Base-by-base conservation (phyloP, 2,797 vertebrate species). In the Dendrocincla fuliginosa region DNA sequence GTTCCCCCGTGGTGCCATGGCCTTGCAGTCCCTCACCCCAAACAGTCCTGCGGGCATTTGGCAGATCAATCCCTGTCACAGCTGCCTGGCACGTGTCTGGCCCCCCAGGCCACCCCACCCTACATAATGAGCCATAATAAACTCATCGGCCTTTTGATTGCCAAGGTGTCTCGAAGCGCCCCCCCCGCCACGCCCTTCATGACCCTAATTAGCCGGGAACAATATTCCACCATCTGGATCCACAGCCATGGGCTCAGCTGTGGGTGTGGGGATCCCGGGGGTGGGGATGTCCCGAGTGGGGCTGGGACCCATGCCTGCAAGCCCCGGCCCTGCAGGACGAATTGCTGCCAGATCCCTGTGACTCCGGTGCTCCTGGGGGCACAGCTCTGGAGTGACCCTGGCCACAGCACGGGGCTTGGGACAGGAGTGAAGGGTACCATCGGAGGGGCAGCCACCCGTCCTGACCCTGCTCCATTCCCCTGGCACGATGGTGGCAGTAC, bases 201-300 rank as follows among this genome's bases (percentile, higher is more conserved):
- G 10, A 57, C 75, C 60, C 60, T 91, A 78, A 89, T 94, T 86
- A 94, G 67, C 67, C 37, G 4, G 46, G 71, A 86, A 46, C 71
- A 23, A 64, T 78, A n/a, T 79, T 57, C 35, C 79, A 9, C 88
- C 92, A 87, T 90, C 89, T 90, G 89, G 82, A 82, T 33, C 69
- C 14, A 23, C 41, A 11, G 71, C 57, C 69, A 7, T 11, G 16
- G 85, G 35, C 89, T 11, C 93, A 89, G 89, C 93, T 94, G 93
- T 70, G 5, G 60, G 71, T 3, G 6, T 9, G 8, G n/a, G 68
- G 73, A 17, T n/a, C 56, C 53, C 32, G 19, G 9, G 6, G 35
- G 16, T 6, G 42, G 9, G 63, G 77, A 52, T 18, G 23, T 50
- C n/a, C 64, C 23, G 16, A n/a, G 49, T 18, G 27, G 32, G 32